These are phyloP conservation scores for Myoxocephalus aenaeus DNA, from an alignment of 2,797 vertebrate species.

Conservation along the genomic window DNA sequence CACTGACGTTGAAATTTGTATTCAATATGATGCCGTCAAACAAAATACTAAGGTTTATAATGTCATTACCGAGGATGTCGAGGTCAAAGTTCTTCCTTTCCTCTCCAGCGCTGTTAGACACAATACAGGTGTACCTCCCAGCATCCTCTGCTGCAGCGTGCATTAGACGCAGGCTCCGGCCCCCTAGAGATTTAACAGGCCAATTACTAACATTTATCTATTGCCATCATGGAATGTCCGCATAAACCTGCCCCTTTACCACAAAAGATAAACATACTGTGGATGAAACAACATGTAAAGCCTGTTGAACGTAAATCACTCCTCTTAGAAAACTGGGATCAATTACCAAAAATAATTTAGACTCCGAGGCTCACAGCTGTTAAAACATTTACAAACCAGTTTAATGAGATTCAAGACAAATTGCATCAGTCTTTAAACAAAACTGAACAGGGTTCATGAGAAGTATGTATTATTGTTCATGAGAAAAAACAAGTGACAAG, in stretches of 20 bases:
- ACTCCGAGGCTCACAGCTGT: slow-evolving; percentile 41
- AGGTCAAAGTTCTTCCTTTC: slow-evolving; percentile 90
- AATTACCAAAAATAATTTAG: slow-evolving; percentile 23
- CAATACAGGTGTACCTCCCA: slow-evolving; percentile 92
- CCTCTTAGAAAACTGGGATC: slow-evolving; percentile 13
- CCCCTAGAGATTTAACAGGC: slow-evolving; percentile 81
- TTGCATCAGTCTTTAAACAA: slow-evolving; percentile 16
- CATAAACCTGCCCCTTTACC: not conserved
- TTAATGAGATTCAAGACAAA: slow-evolving; percentile 19
- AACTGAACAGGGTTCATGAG: slow-evolving; percentile 4
- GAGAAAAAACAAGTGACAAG: slow-evolving; percentile 44
- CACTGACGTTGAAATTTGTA: not conserved
- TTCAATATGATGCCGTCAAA: not conserved
- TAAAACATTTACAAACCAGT: slow-evolving; percentile 38
- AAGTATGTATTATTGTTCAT: too few relatives aligned
- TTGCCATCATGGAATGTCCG: slow-evolving; percentile 1
- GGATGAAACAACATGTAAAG: not conserved
- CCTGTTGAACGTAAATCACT: not conserved
- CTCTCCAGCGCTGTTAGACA: slow-evolving; percentile 91
- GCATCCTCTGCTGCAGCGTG: slow-evolving; percentile 84
- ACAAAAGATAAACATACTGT: slow-evolving; percentile 13
- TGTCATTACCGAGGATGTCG: slow-evolving; percentile 88
- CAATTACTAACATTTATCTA: slow-evolving; percentile 1
- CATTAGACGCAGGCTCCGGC: slow-evolving; percentile 88
- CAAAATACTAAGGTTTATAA: not conserved